Evolutionary conservation across 2,113 vertebrate genomes (phyloP), one percentile per base, ranked within the genome.

Genomic region (Charina bottae): DNA sequence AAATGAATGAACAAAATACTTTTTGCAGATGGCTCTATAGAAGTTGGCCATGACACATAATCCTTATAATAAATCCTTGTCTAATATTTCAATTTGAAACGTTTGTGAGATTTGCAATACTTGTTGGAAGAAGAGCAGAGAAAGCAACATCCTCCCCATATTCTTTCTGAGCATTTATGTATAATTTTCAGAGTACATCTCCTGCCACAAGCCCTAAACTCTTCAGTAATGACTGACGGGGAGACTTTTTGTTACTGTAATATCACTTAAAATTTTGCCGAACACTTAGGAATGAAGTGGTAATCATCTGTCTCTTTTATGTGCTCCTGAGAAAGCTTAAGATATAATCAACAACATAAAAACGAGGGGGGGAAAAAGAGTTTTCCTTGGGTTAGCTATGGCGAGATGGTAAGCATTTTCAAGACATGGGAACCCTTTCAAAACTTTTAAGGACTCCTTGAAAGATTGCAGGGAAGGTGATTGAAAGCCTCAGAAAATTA

Each of bases 181-280:
- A 49, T 93, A 92, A 91, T 95, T 95, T 96, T 92, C 78, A 72
- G 90, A 58, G 54, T 88, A 90, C 49, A 88, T 88, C 84, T 93
- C 64, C 86, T 96, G 89, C 95, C 33, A 0, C 59, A 96, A 78
- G 91, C 93, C 85, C 60, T 89, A 88, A 93, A 92, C 2, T 24
- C 4, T 49, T 90, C 49, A 91, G 21, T 53, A 87, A 72, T 94
- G 90, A 94, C 46, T 95, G 90, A 94, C 84, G 93, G 9, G 28
- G 85, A 94, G 85, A 93, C 46, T 91, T 96, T 72, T 92, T 94
- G 88, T 94, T 96, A 94, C 42, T 93, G 24, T 92, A 92, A 46
- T 91, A 95, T 96, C 89, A 92, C 90, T 96, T 93, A 93, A 94
- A 95, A 90, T 92, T 95, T 95, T 96, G 94, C 90, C 83, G 68